Base-by-base conservation (phyloP, 1,140 invertebrate species). In the Zaprionus kolodkinae region DNA sequence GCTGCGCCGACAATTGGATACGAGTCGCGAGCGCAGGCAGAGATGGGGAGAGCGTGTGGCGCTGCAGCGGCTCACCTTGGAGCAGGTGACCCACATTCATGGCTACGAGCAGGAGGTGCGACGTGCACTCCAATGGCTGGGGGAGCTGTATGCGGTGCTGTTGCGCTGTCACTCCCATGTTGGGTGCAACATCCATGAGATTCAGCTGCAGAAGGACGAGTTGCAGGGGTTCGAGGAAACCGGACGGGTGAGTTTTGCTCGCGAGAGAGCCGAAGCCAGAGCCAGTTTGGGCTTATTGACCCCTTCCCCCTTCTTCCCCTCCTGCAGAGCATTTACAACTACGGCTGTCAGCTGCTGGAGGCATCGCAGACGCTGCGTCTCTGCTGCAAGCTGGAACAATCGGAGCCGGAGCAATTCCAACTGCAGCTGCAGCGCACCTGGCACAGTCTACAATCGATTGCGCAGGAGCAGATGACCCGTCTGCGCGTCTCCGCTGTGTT, bases 151-250 rank as follows among this genome's bases (percentile, higher is more conserved):
- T 92, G 93, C 95, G 17, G 96, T 96, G 33, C 93, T 97, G 92
- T 91, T 96, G 40, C 94, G 94, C 63, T 95, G 95, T 68, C 95
- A 97, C 78, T 94, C 94, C 48, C 95, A 96, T 81, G 95, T 97
- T 66, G 96, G 96, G 6, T 95, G 95, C 77, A 95, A 94, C 54
- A 94, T 95, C 7, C 93, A 94, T 55, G 96, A 97, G 93, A 96
- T 96, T 68, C 95, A 96, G 79, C 91, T 93, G 13, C 95, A 97
- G 76, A 96, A 97, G 92, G 94, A 96, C 50, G 95, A 97, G 78
- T 95, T 96, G 84, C 95, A 96, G 87, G 94, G 94, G 60, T 96
- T 96, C 92, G 96, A 97, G 93, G 95, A 96, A 91, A 96, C 96
- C 35, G 96, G 96, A 52, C 95, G 95, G 93, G 96, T 96, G 92